A percentile compares a stretch with the other conserved stretches of the same genome.
Conservation (phyloP, 2,888 invertebrate species). For the Tenthredo notha region DNA sequence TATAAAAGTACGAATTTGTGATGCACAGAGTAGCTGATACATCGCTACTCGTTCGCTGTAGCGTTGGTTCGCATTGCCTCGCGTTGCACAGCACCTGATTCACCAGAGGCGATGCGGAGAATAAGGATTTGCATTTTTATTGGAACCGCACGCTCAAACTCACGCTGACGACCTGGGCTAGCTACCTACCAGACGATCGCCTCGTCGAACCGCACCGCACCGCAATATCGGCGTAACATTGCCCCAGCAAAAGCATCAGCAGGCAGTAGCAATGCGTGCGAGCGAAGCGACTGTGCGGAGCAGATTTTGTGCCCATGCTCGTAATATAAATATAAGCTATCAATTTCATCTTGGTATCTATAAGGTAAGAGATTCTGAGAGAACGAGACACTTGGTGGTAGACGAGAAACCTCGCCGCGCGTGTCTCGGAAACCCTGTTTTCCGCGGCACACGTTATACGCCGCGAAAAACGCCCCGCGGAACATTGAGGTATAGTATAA, state of each 20-base stretch:
- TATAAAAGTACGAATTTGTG: background rate
- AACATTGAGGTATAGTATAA: background rate
- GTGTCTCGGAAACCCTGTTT: background rate
- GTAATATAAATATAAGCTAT: slow-evolving; percentile 55
- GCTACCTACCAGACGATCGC: background rate
- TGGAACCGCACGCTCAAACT: slow-evolving; percentile 60
- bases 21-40: background rate
- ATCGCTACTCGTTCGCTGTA: background rate
- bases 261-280: background rate
- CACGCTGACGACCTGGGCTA: background rate
- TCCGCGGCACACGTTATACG: background rate
- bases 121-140: slow-evolving; percentile 68
- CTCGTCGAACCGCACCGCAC: background rate
- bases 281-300: background rate
- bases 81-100: slow-evolving; percentile 55
- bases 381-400: background rate
- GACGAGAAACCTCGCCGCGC: background rate
- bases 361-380: background rate
- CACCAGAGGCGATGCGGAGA: slow-evolving; percentile 54
- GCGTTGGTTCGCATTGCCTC: background rate
- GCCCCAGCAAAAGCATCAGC: background rate
- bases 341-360: slow-evolving; percentile 39
- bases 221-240: background rate
- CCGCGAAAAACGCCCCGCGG: background rate
- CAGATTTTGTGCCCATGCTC: slow-evolving; percentile 47